Percentiles rank a stretch among this genome's conserved stretches.
phyloP scores from a whole-genome alignment of 2,797 vertebrate species.

The Tinamus major region DNA sequence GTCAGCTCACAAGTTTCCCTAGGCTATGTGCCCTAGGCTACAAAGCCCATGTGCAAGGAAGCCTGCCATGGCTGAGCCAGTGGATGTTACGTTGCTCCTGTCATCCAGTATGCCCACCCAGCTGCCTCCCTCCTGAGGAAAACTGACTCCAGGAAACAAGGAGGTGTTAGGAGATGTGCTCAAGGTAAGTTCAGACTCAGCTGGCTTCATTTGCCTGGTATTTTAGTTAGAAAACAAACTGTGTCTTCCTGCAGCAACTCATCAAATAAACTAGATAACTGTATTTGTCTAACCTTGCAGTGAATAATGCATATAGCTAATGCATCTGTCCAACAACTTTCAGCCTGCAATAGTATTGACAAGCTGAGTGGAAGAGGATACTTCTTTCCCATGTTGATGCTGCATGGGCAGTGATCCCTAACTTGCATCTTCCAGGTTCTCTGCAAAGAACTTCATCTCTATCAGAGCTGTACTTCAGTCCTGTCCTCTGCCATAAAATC shows the following conservation, averaged over 20 bases:
- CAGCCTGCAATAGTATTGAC: neutral
- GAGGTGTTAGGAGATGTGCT: neutral
- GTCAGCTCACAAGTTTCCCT: neutral
- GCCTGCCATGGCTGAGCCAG: accelerated
- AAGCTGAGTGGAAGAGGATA: neutral
- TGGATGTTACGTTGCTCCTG: neutral
- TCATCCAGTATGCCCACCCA: no score
- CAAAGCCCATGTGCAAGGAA: neutral
- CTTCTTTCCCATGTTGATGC: accelerated
- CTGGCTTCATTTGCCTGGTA: neutral
- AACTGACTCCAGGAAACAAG: neutral
- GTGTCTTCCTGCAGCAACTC: neutral
- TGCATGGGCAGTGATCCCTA: neutral
- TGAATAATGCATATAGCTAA: neutral
- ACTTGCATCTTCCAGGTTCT: neutral
- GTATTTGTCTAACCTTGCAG: neutral
- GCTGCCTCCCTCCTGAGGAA: neutral
- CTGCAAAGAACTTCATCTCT: neutral
- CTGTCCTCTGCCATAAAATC: neutral
- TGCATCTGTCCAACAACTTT: neutral
- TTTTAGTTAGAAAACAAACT: neutral
- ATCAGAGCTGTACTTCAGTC: neutral
- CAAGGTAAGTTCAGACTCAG: neutral
- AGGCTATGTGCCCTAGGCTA: neutral
- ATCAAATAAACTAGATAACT: neutral